Evolutionary conservation across 1,140 invertebrate species (phyloP).

Genomic region (Macrotrachela quadricornifera): DNA sequence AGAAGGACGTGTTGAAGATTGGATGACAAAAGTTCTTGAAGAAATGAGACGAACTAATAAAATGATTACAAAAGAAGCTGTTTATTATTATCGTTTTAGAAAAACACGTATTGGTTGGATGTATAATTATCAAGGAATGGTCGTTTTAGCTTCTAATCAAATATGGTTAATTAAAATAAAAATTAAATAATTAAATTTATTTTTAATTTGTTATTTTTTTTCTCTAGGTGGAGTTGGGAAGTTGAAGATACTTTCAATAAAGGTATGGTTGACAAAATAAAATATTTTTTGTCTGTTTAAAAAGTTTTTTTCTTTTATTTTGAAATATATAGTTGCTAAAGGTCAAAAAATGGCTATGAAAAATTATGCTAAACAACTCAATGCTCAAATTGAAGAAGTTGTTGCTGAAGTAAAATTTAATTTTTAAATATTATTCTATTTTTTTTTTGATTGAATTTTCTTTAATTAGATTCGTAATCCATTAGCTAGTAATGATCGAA

Average conservation of each 20-base stretch:
- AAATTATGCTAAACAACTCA: slow-evolving; percentile 54
- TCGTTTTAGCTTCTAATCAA: slow-evolving; percentile 56
- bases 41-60: slow-evolving; percentile 64
- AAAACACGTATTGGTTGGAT: slow-evolving; percentile 50
- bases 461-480: slow-evolving; percentile 38
- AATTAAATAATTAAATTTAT: too few relatives aligned
- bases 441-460: not conserved
- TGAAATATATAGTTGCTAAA: slow-evolving; percentile 17
- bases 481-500: slow-evolving; percentile 51
- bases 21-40: slow-evolving; percentile 58
- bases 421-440: not conserved
- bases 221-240: slow-evolving; percentile 52
- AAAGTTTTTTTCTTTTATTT: not conserved
- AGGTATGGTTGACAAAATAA: too few relatives aligned
- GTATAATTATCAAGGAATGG: slow-evolving; percentile 64
- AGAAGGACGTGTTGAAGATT: slow-evolving; percentile 56
- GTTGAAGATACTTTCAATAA: slow-evolving; percentile 63
- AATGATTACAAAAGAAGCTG: slow-evolving; percentile 61
- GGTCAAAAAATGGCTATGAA: slow-evolving; percentile 67
- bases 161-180: slow-evolving; percentile 43
- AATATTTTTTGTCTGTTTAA: slow-evolving; percentile 37
- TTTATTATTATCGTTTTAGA: slow-evolving; percentile 49
- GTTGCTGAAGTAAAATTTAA: slow-evolving; percentile 35
- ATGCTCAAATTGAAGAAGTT: slow-evolving; percentile 58
- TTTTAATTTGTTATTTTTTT: too few relatives aligned